Evolutionary conservation across 2,888 invertebrate species (phyloP).

Genomic region (Chydorus sphaericus): DNA sequence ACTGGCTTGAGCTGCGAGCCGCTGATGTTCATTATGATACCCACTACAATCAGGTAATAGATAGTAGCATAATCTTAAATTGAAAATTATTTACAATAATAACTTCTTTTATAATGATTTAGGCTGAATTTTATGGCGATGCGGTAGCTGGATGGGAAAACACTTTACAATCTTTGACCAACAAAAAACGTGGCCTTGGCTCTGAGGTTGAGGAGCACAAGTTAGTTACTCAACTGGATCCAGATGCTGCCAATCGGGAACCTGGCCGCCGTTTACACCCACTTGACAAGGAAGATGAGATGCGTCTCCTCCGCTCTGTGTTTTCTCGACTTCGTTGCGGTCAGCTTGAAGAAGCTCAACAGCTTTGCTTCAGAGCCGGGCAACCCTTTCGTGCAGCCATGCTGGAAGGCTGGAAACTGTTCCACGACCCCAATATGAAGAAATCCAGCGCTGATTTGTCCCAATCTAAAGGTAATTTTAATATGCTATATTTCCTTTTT

Average conservation of each 20-base stretch:
- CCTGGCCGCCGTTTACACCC: slow-evolving; percentile 58
- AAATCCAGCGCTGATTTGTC: slow-evolving; percentile 14
- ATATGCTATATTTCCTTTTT: slow-evolving; percentile 10
- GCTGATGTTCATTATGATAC: slow-evolving; percentile 35
- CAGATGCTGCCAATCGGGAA: slow-evolving; percentile 64
- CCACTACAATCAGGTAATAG: slow-evolving; percentile 22
- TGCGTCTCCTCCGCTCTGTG: slow-evolving; percentile 41
- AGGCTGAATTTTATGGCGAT: slow-evolving; percentile 61
- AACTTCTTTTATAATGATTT: slow-evolving; percentile 20
- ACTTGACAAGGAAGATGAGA: slow-evolving; percentile 70
- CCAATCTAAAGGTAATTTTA: slow-evolving; percentile 5
- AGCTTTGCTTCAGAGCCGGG: slow-evolving; percentile 67
- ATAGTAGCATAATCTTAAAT: not conserved
- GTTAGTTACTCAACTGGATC: slow-evolving; percentile 60
- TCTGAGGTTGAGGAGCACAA: slow-evolving; percentile 17
- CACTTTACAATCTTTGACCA: slow-evolving; percentile 56
- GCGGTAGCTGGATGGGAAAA: slow-evolving; percentile 79
- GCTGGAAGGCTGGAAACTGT: slow-evolving; percentile 75
- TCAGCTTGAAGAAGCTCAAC: slow-evolving; percentile 66
- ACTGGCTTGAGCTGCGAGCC: slow-evolving; percentile 81
- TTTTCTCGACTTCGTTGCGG: slow-evolving; percentile 72
- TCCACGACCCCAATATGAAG: slow-evolving; percentile 68
- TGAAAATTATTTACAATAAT: not conserved
- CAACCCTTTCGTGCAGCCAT: slow-evolving; percentile 85
- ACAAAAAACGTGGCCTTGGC: slow-evolving; percentile 27